A percentile compares a stretch with the other conserved stretches of the same genome.
phyloP scores from a whole-genome alignment of 2,888 invertebrate species.

The Periphyllus acericola region DNA sequence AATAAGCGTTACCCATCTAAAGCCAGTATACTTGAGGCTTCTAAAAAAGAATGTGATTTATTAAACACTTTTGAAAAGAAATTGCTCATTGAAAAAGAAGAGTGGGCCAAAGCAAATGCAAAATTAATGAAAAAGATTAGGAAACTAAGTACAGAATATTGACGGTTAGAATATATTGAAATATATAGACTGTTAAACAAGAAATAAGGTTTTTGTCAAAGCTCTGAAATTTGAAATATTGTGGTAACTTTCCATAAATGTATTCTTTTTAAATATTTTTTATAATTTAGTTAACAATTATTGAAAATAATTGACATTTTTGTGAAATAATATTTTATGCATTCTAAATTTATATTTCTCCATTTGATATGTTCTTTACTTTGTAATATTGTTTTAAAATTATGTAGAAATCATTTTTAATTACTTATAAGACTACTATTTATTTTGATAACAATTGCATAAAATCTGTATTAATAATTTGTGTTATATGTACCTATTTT shows the following conservation, averaged over 20 bases:
- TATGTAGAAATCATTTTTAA: neutral
- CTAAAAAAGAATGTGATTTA: constrained; percentile 28
- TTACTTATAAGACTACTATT: no score
- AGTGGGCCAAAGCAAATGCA: neutral
- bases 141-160: neutral
- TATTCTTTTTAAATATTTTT: no score
- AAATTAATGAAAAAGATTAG: neutral
- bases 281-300: neutral
- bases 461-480: no score
- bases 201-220: neutral
- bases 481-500: no score
- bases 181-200: neutral
- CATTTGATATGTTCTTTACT: neutral
- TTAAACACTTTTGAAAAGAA: neutral
- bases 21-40: constrained; percentile 34
- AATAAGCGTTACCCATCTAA: constrained; percentile 40
- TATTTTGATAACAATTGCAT: no score
- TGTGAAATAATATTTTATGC: neutral
- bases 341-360: neutral
- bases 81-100: constrained; percentile 7
- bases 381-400: neutral
- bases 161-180: neutral
- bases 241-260: neutral
- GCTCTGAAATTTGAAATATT: neutral
- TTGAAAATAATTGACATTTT: neutral